Conservation (phyloP, 1,140 invertebrate genomes). For the Spodoptera frugiperda region DNA sequence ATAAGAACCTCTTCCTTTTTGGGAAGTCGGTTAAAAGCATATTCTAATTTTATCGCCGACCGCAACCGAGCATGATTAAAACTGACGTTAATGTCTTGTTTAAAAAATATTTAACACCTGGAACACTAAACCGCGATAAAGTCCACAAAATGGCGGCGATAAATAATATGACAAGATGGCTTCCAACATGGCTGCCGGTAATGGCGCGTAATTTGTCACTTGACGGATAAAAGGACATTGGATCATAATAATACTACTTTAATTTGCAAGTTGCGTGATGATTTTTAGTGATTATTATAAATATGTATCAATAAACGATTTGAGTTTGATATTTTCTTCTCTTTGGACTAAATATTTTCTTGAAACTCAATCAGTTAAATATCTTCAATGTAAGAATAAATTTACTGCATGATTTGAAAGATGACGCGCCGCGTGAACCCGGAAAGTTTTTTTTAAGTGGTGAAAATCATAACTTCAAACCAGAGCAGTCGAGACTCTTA, state of each 20-base stretch:
- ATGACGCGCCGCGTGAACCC: too few relatives aligned
- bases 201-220: constrained; percentile 43
- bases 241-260: constrained; percentile 1
- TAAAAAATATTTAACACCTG: constrained; percentile 31
- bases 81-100: neutral
- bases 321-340: too few relatives aligned
- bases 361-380: too few relatives aligned
- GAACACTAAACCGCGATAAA: constrained; percentile 41
- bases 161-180: constrained; percentile 45
- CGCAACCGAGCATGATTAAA: neutral
- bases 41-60: neutral
- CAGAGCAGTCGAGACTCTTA: too few relatives aligned
- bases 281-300: neutral
- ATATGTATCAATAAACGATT: neutral
- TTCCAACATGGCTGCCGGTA: constrained; percentile 35
- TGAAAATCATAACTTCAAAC: too few relatives aligned
- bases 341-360: too few relatives aligned
- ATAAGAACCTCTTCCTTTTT: too few relatives aligned
- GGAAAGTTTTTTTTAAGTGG: too few relatives aligned
- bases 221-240: constrained; percentile 20
- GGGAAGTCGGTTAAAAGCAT: too few relatives aligned
- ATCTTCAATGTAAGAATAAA: too few relatives aligned
- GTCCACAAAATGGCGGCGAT: constrained; percentile 42
- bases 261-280: neutral
- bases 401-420: too few relatives aligned